Percentiles rank a stretch among this genome's conserved stretches.
These are phyloP conservation scores for Phoxinus phoxinus DNA, from an alignment of 2,113 vertebrate species.

Conservation along the genomic window DNA sequence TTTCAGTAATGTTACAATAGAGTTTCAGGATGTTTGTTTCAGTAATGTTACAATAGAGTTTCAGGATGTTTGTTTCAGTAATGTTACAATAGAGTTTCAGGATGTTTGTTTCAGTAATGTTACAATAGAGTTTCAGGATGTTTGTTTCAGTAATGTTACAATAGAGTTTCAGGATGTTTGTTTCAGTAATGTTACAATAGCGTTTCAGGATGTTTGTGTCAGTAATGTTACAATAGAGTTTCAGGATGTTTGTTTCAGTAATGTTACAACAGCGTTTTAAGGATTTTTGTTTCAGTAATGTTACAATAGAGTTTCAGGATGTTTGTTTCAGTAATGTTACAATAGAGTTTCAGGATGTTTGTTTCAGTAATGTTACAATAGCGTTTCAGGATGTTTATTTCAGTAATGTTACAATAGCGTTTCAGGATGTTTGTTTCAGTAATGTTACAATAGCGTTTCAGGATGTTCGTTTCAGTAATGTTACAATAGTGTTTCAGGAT, in stretches of 20 bases:
- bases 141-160: not conserved
- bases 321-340: not conserved
- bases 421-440: not conserved
- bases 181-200: not conserved
- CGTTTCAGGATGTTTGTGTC: not conserved
- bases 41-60: too few relatives aligned
- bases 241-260: not conserved
- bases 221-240: not conserved
- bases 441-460: not conserved
- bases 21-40: not conserved
- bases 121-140: not conserved
- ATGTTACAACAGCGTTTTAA: not conserved
- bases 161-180: not conserved
- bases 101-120: not conserved
- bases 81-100: too few relatives aligned
- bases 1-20: not conserved
- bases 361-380: not conserved
- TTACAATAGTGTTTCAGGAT: too few relatives aligned
- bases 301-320: too few relatives aligned
- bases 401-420: not conserved
- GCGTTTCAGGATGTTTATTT: accelerated
- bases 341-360: too few relatives aligned
- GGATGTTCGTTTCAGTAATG: too few relatives aligned
- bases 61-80: not conserved
- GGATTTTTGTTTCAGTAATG: not conserved